Base-by-base conservation (phyloP, 2,888 invertebrate genomes). In the Acanthosepion lycidas region DNA sequence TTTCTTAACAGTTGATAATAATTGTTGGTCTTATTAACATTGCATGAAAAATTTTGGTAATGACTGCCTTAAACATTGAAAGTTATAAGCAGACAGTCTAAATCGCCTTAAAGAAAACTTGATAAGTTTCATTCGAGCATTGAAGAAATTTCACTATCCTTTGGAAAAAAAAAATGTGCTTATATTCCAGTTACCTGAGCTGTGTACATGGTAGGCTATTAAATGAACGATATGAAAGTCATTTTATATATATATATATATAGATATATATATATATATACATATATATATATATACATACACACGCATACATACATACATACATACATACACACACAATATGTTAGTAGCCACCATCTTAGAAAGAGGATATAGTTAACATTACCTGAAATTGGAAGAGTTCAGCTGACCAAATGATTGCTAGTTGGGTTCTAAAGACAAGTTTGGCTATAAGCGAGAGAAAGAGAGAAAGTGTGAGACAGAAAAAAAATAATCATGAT, bases 331-430 rank as follows among this genome's bases (percentile, higher is more conserved):
- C 23, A 59, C 23, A 20, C 59, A 59, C 59, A 59, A 78, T 33
- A 33, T 78, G 78, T 78, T 78, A 78, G 78, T 78, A 78, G 78
- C 78, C 78, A 78, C 78, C 78, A 78, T 78, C 78, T n/a, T 78
- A 78, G 78, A 78, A 12, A 78, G n/a, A 6, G 78, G 12, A n/a
- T n/a, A 33, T 78, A 15, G n/a, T 78, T 78, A n/a, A 78, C 78
- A 33, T 33, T n/a, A 78, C 78, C 78, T 78, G 78, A 78, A 78
- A 78, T 12, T 5, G 33, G 20, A 59, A 59, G 23, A 78, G 15
- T 33, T n/a, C 78, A 78, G n/a, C 12, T 78, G n/a, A n/a, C n/a
- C n/a, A 78, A n/a, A 18, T 33, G n/a, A 78, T 33, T n/a, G n/a
- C n/a, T n/a, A 78, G 78, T n/a, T 78, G 78, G 78, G 78, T 78